Evolutionary conservation across 2,888 invertebrate species (phyloP), one percentile per base, ranked within the genome.

Genomic region (Acanthosepion esculentum): DNA sequence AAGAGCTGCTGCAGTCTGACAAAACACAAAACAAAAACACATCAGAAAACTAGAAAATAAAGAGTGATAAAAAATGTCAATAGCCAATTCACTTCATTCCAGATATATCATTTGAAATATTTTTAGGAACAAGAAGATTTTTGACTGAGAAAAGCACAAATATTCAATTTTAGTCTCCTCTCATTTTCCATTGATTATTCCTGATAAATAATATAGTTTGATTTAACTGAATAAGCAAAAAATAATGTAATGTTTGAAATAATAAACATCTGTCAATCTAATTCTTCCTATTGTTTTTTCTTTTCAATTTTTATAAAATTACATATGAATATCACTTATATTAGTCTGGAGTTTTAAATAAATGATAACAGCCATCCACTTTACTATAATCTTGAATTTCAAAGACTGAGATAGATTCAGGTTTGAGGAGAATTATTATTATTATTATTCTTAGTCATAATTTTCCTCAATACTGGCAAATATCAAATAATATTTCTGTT

Each of bases 1-100:
- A 94, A 99, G 97, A 92, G 98, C 98, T 96, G 98, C 98, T 92
- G 98, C 98, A 95, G 98, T 98, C 98, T 98, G 97, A 64, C 96
- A 96, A 78, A 92, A 91, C 94, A 94, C 29, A 95, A 94, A 18
- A 55, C n/a, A n/a, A 91, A 20, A 8, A 53, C 29, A 78, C 48
- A 48, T 26, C 33, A 91, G 8, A 4, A 29, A 18, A 23, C 91
- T 50, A 18, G 29, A 5, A 10, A 33, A 33, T 4, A 59, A 55
- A 53, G 55, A 12, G 33, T 3, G 10, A 20, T 29, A 29, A 29
- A 26, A 26, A 10, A 48, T 92, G 91, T 1, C 48, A 41, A 92
- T 33, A 48, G 15, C 15, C 29, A 41, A 50, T 50, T 29, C 12
- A 50, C 10, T 12, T 92, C 12, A 23, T 6, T 94, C 15, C 41